Evolutionary conservation across 2,797 vertebrate genomes (phyloP).

Genomic region (Tragelaphus oryx): DNA sequence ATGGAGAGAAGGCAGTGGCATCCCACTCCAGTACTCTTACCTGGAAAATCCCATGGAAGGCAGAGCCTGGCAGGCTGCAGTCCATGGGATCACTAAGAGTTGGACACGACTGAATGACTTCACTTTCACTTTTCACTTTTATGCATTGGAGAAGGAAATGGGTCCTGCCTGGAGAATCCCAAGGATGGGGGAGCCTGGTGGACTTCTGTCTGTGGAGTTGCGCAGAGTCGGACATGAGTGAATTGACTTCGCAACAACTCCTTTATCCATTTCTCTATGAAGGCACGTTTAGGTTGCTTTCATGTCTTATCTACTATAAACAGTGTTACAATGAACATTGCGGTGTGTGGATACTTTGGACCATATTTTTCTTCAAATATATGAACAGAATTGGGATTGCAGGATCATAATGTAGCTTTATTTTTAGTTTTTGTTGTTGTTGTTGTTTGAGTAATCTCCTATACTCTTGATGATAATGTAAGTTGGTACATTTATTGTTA

Average conservation of each 20-base stretch:
- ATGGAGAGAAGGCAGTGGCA: background rate
- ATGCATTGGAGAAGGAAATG: too few relatives aligned
- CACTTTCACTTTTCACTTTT: too few relatives aligned
- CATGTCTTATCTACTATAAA: background rate
- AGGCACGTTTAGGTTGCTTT: background rate
- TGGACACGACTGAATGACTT: too few relatives aligned
- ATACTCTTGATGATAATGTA: background rate
- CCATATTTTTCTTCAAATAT: background rate
- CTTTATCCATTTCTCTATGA: background rate
- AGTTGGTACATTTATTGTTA: background rate
- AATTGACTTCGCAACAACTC: background rate
- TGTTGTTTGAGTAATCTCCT: background rate
- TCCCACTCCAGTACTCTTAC: too few relatives aligned
- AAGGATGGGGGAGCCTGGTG: too few relatives aligned
- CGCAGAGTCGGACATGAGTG: too few relatives aligned
- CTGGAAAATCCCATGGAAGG: too few relatives aligned
- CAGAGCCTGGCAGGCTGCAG: too few relatives aligned
- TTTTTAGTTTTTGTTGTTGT: background rate
- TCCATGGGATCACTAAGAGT: too few relatives aligned
- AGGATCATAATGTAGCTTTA: background rate
- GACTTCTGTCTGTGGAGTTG: too few relatives aligned
- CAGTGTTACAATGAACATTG: background rate
- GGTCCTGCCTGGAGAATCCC: too few relatives aligned
- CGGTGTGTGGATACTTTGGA: background rate
- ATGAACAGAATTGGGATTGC: background rate